phyloP scores from a whole-genome alignment of 2,797 vertebrate species.

The Danio choprae region DNA sequence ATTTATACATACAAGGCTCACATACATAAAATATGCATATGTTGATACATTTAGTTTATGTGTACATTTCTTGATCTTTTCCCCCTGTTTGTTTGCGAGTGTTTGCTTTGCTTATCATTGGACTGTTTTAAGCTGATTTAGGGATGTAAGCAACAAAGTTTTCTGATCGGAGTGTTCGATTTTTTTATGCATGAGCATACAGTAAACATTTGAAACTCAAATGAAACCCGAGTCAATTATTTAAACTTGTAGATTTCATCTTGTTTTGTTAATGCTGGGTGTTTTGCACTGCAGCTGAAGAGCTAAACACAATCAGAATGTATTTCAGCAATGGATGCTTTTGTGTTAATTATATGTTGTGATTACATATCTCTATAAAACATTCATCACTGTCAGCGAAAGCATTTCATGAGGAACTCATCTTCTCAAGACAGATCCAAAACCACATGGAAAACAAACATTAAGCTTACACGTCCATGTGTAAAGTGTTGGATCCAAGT shows the following conservation, averaged over 20 bases:
- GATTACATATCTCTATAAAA: constrained; percentile 58
- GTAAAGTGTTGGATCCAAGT: constrained; percentile 38
- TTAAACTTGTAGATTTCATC: constrained; percentile 29
- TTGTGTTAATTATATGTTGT: constrained; percentile 60
- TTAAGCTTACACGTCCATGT: not conserved
- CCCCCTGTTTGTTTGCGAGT: too few relatives aligned
- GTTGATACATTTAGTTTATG: too few relatives aligned
- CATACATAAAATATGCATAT: too few relatives aligned
- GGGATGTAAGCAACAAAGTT: too few relatives aligned
- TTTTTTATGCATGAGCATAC: too few relatives aligned
- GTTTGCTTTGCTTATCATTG: too few relatives aligned
- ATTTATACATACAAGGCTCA: too few relatives aligned
- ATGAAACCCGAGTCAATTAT: not conserved
- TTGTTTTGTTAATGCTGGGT: constrained; percentile 64
- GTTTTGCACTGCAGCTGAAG: constrained; percentile 61
- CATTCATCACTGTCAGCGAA: constrained; percentile 59
- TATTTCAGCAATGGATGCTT: constrained; percentile 44
- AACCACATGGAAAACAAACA: constrained; percentile 54
- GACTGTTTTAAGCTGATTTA: too few relatives aligned
- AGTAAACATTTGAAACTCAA: too few relatives aligned
- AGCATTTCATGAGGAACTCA: constrained; percentile 49
- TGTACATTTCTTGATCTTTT: too few relatives aligned
- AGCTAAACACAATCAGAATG: constrained; percentile 50
- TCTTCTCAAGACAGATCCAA: constrained; percentile 42
- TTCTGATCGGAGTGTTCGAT: too few relatives aligned